These are phyloP conservation scores for Dryobates pubescens DNA, from an alignment of 2,797 vertebrate genomes.

Conservation along the genomic window DNA sequence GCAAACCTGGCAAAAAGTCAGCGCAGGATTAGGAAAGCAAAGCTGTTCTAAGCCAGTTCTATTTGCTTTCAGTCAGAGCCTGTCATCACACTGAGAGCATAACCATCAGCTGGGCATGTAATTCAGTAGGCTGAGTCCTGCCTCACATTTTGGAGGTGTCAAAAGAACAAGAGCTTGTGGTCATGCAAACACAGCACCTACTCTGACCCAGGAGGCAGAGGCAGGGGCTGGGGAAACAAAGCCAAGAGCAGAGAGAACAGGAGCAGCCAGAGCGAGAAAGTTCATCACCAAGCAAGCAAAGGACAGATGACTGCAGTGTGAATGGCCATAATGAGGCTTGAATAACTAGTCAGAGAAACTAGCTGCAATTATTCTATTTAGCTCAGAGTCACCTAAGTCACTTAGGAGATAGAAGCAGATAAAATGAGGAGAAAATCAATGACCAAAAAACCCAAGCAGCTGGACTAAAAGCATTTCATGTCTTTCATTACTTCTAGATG, in stretches of 20 bases:
- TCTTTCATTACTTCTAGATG: neutral
- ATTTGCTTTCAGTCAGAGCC: neutral
- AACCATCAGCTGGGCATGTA: neutral
- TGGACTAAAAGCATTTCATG: rapidly evolving
- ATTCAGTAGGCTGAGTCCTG: neutral
- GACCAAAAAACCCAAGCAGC: neutral
- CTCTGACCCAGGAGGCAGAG: neutral
- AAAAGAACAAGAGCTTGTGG: neutral
- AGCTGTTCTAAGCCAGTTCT: neutral
- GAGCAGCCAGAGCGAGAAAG: neutral
- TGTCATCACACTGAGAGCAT: neutral
- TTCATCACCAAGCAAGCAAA: neutral
- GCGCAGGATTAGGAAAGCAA: neutral
- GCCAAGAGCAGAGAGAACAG: neutral
- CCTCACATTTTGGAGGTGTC: neutral
- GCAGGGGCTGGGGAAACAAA: neutral
- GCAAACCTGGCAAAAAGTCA: neutral
- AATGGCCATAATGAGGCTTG: neutral
- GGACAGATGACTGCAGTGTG: neutral
- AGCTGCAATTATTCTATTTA: neutral
- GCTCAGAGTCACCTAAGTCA: neutral
- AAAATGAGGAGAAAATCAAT: neutral
- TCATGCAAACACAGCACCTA: neutral
- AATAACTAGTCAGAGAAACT: neutral
- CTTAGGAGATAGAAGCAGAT: neutral